Evolutionary conservation across 2,797 vertebrate species (phyloP).

Genomic region (Phalloptychus januarius): DNA sequence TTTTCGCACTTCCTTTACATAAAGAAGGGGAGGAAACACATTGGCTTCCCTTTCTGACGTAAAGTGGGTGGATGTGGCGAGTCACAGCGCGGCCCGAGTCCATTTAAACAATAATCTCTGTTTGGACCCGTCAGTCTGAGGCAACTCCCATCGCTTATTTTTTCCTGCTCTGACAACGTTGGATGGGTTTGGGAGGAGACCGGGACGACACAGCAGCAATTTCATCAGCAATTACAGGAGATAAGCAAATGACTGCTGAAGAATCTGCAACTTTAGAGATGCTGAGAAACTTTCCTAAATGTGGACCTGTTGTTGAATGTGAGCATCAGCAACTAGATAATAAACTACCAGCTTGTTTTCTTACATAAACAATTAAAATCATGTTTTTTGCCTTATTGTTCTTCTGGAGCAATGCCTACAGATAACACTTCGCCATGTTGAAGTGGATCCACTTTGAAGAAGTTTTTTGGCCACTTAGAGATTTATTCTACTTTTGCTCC

Average conservation of each 20-base stretch:
- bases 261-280: neutral
- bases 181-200: slow-evolving; percentile 17
- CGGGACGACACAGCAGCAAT: neutral
- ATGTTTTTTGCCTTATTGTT: no score
- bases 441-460: neutral
- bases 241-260: neutral
- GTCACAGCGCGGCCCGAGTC: neutral
- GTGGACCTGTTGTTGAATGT: neutral
- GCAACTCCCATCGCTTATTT: slow-evolving; percentile 51
- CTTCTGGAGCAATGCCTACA: slow-evolving; percentile 18
- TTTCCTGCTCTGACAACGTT: slow-evolving; percentile 44
- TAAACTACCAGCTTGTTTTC: slow-evolving; percentile 20
- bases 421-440: neutral
- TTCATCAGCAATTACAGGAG: slow-evolving; percentile 1
- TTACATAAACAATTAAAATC: slow-evolving; percentile 29
- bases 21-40: slow-evolving; percentile 89
- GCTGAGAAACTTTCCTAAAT: neutral
- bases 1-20: slow-evolving; percentile 88
- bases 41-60: slow-evolving; percentile 86
- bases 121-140: slow-evolving; percentile 24
- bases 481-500: neutral
- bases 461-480: neutral
- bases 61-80: slow-evolving; percentile 64
- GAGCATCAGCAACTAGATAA: neutral
- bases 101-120: slow-evolving; percentile 26